A percentile compares a stretch with the other conserved stretches of the same genome.
Conservation (phyloP, 2,113 vertebrate species). For the Gobius niger region DNA sequence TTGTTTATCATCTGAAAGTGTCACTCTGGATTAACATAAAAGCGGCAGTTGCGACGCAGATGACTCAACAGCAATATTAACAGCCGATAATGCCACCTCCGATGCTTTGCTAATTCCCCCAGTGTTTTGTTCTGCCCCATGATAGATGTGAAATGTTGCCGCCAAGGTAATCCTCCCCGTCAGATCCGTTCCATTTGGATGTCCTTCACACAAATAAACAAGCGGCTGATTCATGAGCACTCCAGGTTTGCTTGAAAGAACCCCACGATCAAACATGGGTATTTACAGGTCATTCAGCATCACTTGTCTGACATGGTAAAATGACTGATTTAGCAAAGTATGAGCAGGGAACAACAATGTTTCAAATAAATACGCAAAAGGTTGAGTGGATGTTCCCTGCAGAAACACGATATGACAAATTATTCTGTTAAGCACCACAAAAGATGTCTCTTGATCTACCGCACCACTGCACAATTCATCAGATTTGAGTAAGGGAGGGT, state of each 20-base stretch:
- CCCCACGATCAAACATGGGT: background rate
- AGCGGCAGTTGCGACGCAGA: background rate
- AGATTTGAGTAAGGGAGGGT: background rate
- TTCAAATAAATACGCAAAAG: background rate
- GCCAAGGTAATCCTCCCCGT: conserved; percentile 7
- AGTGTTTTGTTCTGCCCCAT: background rate
- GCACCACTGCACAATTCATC: background rate
- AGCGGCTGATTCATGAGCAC: conserved; percentile 4
- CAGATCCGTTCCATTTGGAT: conserved; percentile 8
- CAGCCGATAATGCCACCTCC: conserved; percentile 2
- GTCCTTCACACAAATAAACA: conserved; percentile 10
- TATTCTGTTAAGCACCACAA: background rate
- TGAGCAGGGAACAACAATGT: background rate
- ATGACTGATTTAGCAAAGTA: background rate
- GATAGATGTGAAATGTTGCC: conserved; percentile 10
- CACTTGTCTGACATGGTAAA: background rate
- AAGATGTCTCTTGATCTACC: background rate
- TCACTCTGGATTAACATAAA: background rate
- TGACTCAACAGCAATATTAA: conserved; percentile 3
- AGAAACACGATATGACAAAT: conserved; percentile 2
- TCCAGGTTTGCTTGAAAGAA: background rate
- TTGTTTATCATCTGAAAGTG: conserved; percentile 3
- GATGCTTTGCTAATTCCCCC: conserved; percentile 1
- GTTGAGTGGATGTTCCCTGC: background rate
- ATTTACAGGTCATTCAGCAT: conserved; percentile 3